Evolutionary conservation across 2,113 vertebrate species (phyloP), one percentile per base, ranked within the genome.

Genomic region (Amphiprion ocellaris): DNA sequence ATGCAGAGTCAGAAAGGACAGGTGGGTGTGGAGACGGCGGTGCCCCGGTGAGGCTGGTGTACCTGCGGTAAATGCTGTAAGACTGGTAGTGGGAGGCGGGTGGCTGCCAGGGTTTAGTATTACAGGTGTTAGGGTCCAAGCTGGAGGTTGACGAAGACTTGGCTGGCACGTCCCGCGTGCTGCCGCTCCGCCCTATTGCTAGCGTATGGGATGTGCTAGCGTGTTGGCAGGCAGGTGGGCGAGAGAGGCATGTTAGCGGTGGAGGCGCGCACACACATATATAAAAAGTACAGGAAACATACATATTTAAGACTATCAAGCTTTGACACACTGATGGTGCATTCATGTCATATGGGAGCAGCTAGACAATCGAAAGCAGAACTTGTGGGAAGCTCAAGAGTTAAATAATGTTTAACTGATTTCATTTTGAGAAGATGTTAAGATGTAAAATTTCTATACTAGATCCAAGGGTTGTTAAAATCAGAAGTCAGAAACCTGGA

Each of bases 21-120:
- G 73, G 37, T 44, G 65, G 72, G 61, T 70, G 81, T 47, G 15
- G 69, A 68, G 70, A 82, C 33, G 26, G 46, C 4, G 78, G 58
- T 10, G 79, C 84, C 64, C 66, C 1, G 7, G 61, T 67, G 66
- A 79, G 69, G 82, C 81, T 69, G 79, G 69, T 82, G 86, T 96
- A 96, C 95, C 95, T 96, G 94, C 93, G 94, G 89, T 95, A 94
- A 92, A 96, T 92, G 94, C 91, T 95, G 95, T 94, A 95, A 87
- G 94, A 93, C 92, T 92, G 94, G 93, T 95, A 94, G 90, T 94
- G 93, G 92, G 94, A 93, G 86, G 93, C 15, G 84, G 93, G 90
- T 55, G 92, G 90, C 82, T 94, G 94, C 94, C 94, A 95, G 89
- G 94, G 90, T 92, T 95, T 96, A 94, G 94, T 90, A 81, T 93